Evolutionary conservation across 2,888 invertebrate genomes (phyloP), one percentile per base, ranked within the genome.

Genomic region (Cabera pusaria): DNA sequence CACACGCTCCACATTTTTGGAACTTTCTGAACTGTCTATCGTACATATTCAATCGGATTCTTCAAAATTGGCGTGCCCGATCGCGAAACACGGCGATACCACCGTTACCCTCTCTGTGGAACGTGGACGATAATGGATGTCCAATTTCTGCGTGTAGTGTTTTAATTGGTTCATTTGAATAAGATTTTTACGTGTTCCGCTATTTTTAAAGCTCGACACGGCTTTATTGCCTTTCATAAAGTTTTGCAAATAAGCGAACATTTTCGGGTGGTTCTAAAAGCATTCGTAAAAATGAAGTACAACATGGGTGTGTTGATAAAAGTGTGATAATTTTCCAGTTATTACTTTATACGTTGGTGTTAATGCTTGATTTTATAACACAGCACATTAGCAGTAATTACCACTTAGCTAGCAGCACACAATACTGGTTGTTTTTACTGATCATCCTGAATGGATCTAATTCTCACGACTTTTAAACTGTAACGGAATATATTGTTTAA

Each of bases 391-490:
- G 29, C 43, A 26, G 40, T 43, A 42, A 46, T 49, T 52, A 47
- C 26, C 44, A 38, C 42, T 45, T 40, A 29, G 42, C 38, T 45
- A 37, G 35, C 24, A 31, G 29, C 21, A 44, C 22, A 35, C 37
- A 43, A 43, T 38, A 38, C 39, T 29, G 31, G n/a, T 46, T 29
- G 26, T 47, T 49, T 52, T 51, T 49, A 18, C 16, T 44, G 38
- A 49, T 52, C 36, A 43, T 49, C 52, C 49, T 49, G 43, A 45
- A 45, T 49, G 37, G 43, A 47, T 52, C 43, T 49, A 34, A 60
- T 69, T 70, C 71, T 64, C 69, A 67, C 66, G 66, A 65, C 61
- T 61, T 61, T 62, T 62, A 61, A 65, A 62, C 53, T 56, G 45
- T 67, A 71, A 70, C 68, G 66, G 68, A 59, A 64, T 44, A 46